These are phyloP conservation scores for Drosophila cyrtoloma DNA, from an alignment of 2,888 invertebrate species.

Conservation along the genomic window DNA sequence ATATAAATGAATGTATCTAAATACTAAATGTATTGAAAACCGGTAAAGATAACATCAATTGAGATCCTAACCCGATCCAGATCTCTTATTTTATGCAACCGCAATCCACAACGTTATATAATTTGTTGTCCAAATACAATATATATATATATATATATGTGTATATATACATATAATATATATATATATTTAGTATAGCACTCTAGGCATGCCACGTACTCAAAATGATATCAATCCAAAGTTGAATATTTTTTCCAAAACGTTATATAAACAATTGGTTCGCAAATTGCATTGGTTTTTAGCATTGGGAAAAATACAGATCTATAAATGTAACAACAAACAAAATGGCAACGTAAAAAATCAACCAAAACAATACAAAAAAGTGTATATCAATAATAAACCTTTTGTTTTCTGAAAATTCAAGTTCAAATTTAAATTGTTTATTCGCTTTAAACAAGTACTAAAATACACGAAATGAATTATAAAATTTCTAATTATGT, in stretches of 20 bases:
- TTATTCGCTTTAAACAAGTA: conserved; percentile 54
- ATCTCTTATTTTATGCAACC: conserved; percentile 39
- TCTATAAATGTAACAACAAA: conserved; percentile 17
- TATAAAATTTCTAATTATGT: conserved; percentile 72
- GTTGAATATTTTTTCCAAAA: conserved; percentile 42
- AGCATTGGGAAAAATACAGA: conserved; percentile 12
- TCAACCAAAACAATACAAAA: conserved; percentile 5
- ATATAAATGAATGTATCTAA: conserved; percentile 26
- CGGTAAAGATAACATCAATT: conserved; percentile 4
- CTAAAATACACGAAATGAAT: conserved; percentile 70
- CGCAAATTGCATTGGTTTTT: conserved; percentile 52
- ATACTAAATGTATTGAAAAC: conserved; percentile 30
- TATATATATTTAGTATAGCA: conserved; percentile 10
- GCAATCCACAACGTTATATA: conserved; percentile 22
- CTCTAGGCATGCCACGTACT: conserved; percentile 66
- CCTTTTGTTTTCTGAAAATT: conserved; percentile 39
- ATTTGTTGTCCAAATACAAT: conserved; percentile 50
- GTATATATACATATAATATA: neutral
- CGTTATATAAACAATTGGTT: conserved; percentile 39
- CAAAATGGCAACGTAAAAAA: conserved; percentile 10
- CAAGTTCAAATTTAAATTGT: conserved; percentile 66
- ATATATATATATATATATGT: conserved; percentile 16
- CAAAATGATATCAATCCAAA: conserved; percentile 70
- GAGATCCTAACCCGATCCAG: conserved; percentile 16
- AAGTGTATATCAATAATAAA: conserved; percentile 38